Evolutionary conservation across 2,888 invertebrate species (phyloP).

Genomic region (Drosophila cyrtoloma): DNA sequence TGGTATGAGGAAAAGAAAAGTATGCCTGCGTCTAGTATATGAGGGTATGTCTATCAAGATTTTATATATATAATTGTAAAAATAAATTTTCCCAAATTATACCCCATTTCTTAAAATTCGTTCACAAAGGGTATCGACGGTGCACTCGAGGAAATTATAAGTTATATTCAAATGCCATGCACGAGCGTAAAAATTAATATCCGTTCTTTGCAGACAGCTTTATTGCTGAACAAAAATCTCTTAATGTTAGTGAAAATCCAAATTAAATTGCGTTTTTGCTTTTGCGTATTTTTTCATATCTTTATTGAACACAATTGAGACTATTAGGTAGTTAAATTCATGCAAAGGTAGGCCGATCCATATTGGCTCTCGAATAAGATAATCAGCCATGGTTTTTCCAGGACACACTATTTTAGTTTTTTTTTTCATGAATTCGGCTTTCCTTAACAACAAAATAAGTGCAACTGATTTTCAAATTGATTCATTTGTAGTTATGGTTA

Average conservation of each 20-base stretch:
- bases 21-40: background rate
- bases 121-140: slow-evolving; percentile 23
- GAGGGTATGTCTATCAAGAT: background rate
- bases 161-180: slow-evolving; percentile 70
- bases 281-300: background rate
- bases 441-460: no score
- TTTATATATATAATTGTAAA: background rate
- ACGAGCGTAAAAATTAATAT: slow-evolving; percentile 75
- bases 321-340: background rate
- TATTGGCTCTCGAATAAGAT: background rate
- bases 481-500: no score
- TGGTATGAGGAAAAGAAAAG: background rate
- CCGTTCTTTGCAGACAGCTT: slow-evolving; percentile 49
- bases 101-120: background rate
- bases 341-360: background rate
- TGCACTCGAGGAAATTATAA: slow-evolving; percentile 74
- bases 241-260: background rate
- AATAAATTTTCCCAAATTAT: no score
- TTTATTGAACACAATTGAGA: background rate
- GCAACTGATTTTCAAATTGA: no score
- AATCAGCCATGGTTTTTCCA: background rate
- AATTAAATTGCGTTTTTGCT: background rate
- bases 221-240: background rate
- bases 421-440: background rate
- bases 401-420: background rate